These are phyloP conservation scores for Chesias legatella DNA, from an alignment of 2,888 invertebrate genomes.

Conservation along the genomic window DNA sequence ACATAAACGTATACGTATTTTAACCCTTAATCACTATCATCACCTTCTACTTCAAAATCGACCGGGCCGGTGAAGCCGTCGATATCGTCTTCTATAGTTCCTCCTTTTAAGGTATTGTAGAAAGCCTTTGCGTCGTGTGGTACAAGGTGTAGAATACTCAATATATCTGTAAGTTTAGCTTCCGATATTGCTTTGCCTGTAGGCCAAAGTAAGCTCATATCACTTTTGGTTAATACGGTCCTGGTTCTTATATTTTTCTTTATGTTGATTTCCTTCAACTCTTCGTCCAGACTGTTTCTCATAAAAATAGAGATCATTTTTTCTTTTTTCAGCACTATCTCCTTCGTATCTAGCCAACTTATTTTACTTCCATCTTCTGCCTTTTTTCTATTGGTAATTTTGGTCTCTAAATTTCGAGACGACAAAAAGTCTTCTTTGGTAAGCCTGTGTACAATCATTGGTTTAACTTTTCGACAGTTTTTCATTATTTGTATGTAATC, in stretches of 20 bases:
- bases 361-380: slow-evolving; percentile 12
- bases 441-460: slow-evolving; percentile 16
- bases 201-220: slow-evolving; percentile 22
- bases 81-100: no score
- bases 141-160: not conserved
- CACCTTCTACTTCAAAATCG: no score
- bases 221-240: slow-evolving; percentile 6
- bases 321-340: slow-evolving; percentile 19
- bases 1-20: no score
- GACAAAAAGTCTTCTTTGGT: slow-evolving; percentile 12
- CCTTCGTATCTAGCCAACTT: slow-evolving; percentile 18
- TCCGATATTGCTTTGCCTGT: slow-evolving; percentile 22
- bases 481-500: slow-evolving; percentile 21
- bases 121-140: slow-evolving; percentile 1
- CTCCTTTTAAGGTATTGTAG: no score
- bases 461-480: slow-evolving; percentile 17
- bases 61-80: no score
- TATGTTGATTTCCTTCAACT: slow-evolving; percentile 8
- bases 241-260: no score
- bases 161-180: slow-evolving; percentile 11
- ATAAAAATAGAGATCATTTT: slow-evolving; percentile 13
- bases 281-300: slow-evolving; percentile 11
- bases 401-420: slow-evolving; percentile 9
- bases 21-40: no score
- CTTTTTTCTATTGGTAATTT: slow-evolving; percentile 17